A percentile compares a stretch with the other conserved stretches of the same genome.
Evolutionary conservation across 2,113 vertebrate genomes (phyloP).

Genomic region (Azemiops feae): DNA sequence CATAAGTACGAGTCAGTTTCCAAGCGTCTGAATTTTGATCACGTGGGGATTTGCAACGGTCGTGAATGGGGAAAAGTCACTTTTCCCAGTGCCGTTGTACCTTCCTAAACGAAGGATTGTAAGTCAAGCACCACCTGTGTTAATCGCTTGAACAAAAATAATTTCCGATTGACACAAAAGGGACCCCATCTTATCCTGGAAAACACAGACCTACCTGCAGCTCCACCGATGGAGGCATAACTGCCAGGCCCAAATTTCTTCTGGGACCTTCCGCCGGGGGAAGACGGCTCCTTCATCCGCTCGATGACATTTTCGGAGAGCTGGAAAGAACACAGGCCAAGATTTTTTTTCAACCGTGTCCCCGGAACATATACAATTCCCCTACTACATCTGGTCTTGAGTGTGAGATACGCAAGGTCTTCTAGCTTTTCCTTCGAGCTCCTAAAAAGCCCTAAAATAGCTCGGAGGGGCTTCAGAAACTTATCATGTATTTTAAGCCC

Average conservation of each 20-base stretch:
- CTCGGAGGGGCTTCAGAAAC: not conserved
- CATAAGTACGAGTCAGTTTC: no score
- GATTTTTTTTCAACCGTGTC: not conserved
- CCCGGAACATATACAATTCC: not conserved
- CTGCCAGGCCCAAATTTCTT: slow-evolving; percentile 42
- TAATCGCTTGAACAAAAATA: fast-evolving
- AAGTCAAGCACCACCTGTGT: not conserved
- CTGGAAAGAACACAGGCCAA: slow-evolving; percentile 66
- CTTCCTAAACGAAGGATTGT: no score
- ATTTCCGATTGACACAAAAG: not conserved
- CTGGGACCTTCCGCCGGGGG: slow-evolving; percentile 44
- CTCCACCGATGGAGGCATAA: slow-evolving; percentile 28
- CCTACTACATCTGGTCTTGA: not conserved
- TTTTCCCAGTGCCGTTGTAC: no score
- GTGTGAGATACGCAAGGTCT: not conserved
- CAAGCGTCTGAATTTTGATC: no score
- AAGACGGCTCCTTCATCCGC: slow-evolving; percentile 87
- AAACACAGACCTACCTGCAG: slow-evolving; percentile 56
- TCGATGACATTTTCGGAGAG: slow-evolving; percentile 92
- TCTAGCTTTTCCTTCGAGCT: not conserved
- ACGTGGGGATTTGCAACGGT: no score
- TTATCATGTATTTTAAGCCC: not conserved
- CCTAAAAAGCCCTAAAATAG: not conserved
- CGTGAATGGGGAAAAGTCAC: no score
- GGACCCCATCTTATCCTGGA: not conserved